Evolutionary conservation across 1,140 invertebrate genomes (phyloP).

Genomic region (Phymastichus coffea): DNA sequence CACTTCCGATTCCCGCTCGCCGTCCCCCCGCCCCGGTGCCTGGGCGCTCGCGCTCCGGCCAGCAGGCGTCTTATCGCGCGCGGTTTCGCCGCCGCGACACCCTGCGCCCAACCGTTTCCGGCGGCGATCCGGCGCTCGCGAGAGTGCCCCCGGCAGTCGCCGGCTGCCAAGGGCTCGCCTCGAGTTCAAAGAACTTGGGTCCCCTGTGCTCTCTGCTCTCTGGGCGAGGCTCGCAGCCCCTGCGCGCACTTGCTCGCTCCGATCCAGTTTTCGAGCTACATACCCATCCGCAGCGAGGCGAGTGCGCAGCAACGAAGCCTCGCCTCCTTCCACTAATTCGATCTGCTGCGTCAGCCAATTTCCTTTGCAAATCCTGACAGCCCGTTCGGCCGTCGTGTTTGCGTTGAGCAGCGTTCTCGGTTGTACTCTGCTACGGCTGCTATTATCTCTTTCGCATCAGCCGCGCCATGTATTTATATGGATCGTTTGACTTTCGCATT

Average conservation of each 20-base stretch:
- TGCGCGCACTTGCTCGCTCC: background rate
- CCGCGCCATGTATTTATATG: too few species aligned
- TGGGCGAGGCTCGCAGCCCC: background rate
- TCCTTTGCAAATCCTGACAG: too few species aligned
- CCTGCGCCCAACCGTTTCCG: background rate
- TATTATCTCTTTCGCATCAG: too few species aligned
- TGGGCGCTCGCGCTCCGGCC: background rate
- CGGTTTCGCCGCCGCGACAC: background rate
- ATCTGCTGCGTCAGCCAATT: too few species aligned
- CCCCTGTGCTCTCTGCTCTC: background rate
- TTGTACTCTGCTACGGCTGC: too few species aligned
- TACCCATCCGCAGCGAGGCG: too few species aligned
- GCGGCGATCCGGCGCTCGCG: background rate
- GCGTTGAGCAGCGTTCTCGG: too few species aligned
- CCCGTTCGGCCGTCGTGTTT: too few species aligned
- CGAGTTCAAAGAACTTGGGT: background rate
- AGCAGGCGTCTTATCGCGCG: background rate
- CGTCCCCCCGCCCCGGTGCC: background rate
- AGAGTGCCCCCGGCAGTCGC: too few species aligned
- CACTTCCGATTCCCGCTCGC: slow-evolving; percentile 2
- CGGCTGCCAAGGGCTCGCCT: background rate
- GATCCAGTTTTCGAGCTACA: background rate
- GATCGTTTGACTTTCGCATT: too few species aligned
- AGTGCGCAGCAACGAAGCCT: too few species aligned
- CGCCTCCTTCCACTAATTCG: too few species aligned